These are phyloP conservation scores for Cyclophora albipunctata DNA, from an alignment of 2,888 invertebrate genomes.

Conservation along the genomic window DNA sequence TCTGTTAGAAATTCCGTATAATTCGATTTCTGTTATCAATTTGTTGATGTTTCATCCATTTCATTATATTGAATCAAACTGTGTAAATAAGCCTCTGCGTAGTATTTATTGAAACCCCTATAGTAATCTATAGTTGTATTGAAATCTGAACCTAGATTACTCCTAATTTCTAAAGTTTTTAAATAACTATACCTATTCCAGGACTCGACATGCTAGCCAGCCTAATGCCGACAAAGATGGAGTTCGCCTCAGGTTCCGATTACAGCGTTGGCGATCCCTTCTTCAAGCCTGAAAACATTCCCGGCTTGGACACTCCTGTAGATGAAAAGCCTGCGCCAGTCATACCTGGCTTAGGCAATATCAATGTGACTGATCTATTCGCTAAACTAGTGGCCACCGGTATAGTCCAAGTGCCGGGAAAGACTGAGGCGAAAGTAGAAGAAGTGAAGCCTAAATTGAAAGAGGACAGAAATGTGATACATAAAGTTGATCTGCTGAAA, in stretches of 20 bases:
- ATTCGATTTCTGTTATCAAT: too few relatives aligned
- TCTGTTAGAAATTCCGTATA: too few relatives aligned
- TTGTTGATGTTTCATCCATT: too few relatives aligned
- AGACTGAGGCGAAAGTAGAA: conserved; percentile 32
- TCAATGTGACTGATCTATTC: conserved; percentile 89
- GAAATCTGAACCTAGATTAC: too few relatives aligned
- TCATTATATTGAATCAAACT: too few relatives aligned
- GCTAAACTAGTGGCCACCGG: conserved; percentile 89
- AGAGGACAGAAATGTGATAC: conserved; percentile 64
- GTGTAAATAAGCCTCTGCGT: too few relatives aligned
- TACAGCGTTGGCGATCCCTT: conserved; percentile 72
- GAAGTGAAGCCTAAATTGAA: conserved; percentile 31
- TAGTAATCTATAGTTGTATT: too few relatives aligned
- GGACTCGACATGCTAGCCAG: conserved; percentile 80
- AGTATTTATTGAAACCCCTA: too few relatives aligned
- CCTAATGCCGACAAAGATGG: conserved; percentile 77
- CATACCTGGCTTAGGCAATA: conserved; percentile 45
- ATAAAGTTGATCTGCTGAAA: conserved; percentile 79
- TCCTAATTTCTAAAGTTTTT: neutral
- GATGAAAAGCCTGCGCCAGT: conserved; percentile 41
- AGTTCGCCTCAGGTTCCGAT: conserved; percentile 71
- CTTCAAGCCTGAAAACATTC: conserved; percentile 44
- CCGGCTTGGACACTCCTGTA: conserved; percentile 49
- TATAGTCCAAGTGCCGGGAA: conserved; percentile 41
- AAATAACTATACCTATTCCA: conserved; percentile 19